phyloP scores from a whole-genome alignment of 2,888 invertebrate species.

The Thyatira batis region DNA sequence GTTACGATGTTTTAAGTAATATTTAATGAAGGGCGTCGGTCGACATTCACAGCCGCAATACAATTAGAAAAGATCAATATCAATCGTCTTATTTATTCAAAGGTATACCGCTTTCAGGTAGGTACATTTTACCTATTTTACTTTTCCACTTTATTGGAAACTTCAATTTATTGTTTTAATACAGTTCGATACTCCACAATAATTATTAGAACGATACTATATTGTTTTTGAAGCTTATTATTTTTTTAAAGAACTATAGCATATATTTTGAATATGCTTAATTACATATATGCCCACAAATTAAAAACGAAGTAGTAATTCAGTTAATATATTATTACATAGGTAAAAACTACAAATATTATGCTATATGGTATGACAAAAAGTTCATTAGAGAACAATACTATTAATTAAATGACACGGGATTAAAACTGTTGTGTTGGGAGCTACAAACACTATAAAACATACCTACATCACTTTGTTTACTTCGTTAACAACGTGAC shows the following conservation, averaged over 20 bases:
- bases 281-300: too few relatives aligned
- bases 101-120: conserved; percentile 13
- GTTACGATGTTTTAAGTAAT: conserved; percentile 66
- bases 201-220: not conserved
- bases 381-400: not conserved
- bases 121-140: conserved; percentile 12
- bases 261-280: too few relatives aligned
- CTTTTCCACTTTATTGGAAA: not conserved
- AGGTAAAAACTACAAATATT: too few relatives aligned
- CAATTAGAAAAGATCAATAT: conserved; percentile 77
- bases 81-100: conserved; percentile 58
- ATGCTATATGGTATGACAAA: not conserved
- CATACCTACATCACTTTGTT: not conserved
- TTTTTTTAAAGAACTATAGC: too few relatives aligned
- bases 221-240: not conserved
- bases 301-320: not conserved
- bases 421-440: not conserved
- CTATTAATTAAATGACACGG: not conserved
- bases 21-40: conserved; percentile 67
- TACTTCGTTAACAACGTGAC: not conserved
- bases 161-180: not conserved
- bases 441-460: not conserved
- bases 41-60: conserved; percentile 60
- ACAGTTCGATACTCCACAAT: not conserved
- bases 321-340: not conserved